Base-by-base conservation (phyloP, 2,888 invertebrate genomes). In the Phengaris arion region DNA sequence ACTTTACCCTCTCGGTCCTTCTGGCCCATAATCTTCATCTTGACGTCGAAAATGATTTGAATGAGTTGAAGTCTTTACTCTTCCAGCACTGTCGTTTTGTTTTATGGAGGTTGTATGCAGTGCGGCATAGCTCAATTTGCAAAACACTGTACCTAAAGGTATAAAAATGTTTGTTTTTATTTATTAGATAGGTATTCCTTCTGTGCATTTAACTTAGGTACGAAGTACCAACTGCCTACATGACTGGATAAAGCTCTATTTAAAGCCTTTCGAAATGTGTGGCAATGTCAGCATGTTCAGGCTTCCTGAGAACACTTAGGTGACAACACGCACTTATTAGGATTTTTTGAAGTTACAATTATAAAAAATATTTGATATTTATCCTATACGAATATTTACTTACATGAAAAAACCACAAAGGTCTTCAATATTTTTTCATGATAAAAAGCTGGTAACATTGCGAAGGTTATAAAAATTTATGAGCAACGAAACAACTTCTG, bases 391-490 rank as follows among this genome's bases (percentile, higher is more conserved):
- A 22, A 59, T 3, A 22, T 22, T 22, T 59, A 59, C 22, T 68
- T 68, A 46, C n/a, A 12, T 6, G 68, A 68, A 68, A 68, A 46
- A 12, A 68, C 13, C 7, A 46, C 46, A 7, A 68, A 15, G 12
- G 12, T 68, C 35, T 4, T 35, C 10, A 68, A 68, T 68, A 45
- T 68, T 68, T 68, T 46, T 68, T 46, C 68, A 68, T 68, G n/a
- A 68, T 68, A 46, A 46, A 46, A 35, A 64, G 22, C 22, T 22
- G 8, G 13, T 13, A n/a, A 45, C 68, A 6, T 68, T 7, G 3
- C 13, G 45, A n/a, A 45, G 6, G 46, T 46, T 46, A 68, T 68
- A 68, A 46, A 68, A n/a, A 7, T 45, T 45, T 46, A 68, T 22
- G 46, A 68, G 45, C 45, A 13, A 68, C 46, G 46, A 46, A 13